phyloP scores from a whole-genome alignment of 2,797 vertebrate species.

The Eremophila alpestris region DNA sequence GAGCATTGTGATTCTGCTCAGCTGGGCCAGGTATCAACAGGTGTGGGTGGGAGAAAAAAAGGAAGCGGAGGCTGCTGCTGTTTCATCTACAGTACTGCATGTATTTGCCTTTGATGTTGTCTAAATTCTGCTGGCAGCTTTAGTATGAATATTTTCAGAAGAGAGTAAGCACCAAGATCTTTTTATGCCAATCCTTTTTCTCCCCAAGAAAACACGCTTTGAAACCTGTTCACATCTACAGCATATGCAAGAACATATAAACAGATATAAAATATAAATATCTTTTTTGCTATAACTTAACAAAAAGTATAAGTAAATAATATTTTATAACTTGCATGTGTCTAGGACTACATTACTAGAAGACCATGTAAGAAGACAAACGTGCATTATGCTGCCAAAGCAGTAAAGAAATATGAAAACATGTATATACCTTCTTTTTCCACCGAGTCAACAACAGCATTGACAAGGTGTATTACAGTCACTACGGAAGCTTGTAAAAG shows the following conservation, averaged over 20 bases:
- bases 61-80: not conserved
- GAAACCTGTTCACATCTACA: not conserved
- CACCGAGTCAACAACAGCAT: constrained; percentile 90
- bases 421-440: constrained; percentile 87
- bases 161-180: not conserved
- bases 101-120: not conserved
- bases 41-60: not conserved
- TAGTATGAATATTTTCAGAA: not conserved
- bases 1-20: not conserved
- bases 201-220: not conserved
- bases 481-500: constrained; percentile 94
- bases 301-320: not conserved
- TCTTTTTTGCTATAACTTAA: not conserved
- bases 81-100: not conserved
- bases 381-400: constrained; percentile 56
- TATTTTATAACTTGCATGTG: not conserved
- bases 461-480: constrained; percentile 98
- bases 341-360: not conserved
- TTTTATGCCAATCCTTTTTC: not conserved
- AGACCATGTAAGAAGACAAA: constrained; percentile 12
- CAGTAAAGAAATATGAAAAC: constrained; percentile 65
- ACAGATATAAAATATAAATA: not conserved
- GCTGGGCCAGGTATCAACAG: not conserved
- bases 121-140: not conserved
- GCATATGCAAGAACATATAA: not conserved